phyloP scores from a whole-genome alignment of 2,888 invertebrate genomes.

The Drosophila mimica region DNA sequence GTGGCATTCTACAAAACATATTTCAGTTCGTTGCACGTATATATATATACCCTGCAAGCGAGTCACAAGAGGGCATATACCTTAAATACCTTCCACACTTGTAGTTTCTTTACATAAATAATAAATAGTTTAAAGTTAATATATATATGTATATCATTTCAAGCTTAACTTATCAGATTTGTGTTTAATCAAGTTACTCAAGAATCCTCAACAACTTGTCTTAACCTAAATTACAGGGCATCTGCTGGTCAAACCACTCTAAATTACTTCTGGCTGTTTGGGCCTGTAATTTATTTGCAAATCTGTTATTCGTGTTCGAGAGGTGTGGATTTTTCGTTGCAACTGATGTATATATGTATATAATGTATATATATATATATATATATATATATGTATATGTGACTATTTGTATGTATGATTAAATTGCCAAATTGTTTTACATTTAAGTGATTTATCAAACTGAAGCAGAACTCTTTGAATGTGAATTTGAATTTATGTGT shows the following conservation, averaged over 20 bases:
- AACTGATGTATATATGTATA: slow-evolving; percentile 12
- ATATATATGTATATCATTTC: neutral
- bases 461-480: neutral
- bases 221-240: neutral
- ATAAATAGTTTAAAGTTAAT: neutral
- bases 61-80: too few species aligned
- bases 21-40: slow-evolving; percentile 67
- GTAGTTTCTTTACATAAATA: neutral
- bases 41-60: neutral
- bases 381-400: slow-evolving; percentile 7
- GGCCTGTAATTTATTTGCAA: slow-evolving; percentile 61
- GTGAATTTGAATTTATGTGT: neutral
- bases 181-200: neutral
- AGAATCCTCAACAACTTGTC: too few species aligned
- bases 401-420: slow-evolving; percentile 31
- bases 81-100: neutral
- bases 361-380: neutral
- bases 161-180: neutral
- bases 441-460: slow-evolving; percentile 34
- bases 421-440: slow-evolving; percentile 27
- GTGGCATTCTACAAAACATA: slow-evolving; percentile 64
- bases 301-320: slow-evolving; percentile 19
- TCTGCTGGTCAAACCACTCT: neutral
- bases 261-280: slow-evolving; percentile 5
- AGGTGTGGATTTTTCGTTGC: slow-evolving; percentile 8